Conservation (phyloP, 2,888 invertebrate species). For the Prenolepis imparis region DNA sequence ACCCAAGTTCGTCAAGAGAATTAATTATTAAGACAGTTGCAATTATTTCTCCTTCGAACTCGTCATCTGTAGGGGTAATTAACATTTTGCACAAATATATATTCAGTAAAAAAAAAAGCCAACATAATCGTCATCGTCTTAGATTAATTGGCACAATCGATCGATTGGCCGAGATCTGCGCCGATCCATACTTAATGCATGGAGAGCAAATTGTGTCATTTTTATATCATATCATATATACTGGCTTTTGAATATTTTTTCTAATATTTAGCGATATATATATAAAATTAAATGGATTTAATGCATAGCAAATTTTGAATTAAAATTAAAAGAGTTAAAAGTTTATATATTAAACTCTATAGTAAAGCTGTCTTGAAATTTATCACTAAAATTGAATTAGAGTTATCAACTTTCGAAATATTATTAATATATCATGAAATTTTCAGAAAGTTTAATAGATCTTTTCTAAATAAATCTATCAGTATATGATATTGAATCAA, state of each 20-base stretch:
- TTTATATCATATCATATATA: neutral
- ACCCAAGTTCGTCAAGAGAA: slow-evolving; percentile 11
- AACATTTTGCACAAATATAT: neutral
- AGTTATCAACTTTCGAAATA: too few species aligned
- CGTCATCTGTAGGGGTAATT: neutral
- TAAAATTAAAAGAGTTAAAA: neutral
- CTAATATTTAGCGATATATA: neutral
- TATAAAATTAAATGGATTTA: neutral
- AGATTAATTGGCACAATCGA: slow-evolving; percentile 4
- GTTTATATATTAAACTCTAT: neutral
- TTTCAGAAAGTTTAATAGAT: too few species aligned
- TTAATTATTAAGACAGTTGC: neutral
- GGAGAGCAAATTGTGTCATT: neutral
- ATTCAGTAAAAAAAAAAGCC: neutral
- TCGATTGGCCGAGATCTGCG: neutral
- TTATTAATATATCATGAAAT: too few species aligned
- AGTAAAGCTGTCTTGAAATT: too few species aligned
- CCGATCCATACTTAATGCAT: neutral
- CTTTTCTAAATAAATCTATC: too few species aligned
- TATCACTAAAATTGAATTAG: neutral
- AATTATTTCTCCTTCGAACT: neutral
- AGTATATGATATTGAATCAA: too few species aligned
- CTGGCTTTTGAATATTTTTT: neutral
- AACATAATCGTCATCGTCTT: neutral
- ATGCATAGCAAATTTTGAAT: neutral